A percentile compares a stretch with the other conserved stretches of the same genome.
These are phyloP conservation scores for Hemithea aestivaria DNA, from an alignment of 2,888 invertebrate genomes.

Conservation along the genomic window DNA sequence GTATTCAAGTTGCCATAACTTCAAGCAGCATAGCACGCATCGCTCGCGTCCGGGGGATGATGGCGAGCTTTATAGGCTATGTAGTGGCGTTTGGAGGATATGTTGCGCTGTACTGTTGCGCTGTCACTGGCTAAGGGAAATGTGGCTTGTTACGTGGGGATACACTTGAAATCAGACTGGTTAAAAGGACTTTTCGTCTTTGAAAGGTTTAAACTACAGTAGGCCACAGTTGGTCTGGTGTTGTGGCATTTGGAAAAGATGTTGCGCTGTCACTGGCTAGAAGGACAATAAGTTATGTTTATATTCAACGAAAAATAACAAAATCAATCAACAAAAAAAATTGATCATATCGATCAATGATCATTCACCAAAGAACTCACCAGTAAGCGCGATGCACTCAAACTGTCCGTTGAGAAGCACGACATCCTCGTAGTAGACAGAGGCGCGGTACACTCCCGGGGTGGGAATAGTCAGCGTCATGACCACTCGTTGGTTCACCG, in stretches of 20 bases:
- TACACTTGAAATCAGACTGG: too few relatives aligned
- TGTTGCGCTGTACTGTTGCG: constrained; percentile 91
- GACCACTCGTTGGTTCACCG: constrained; percentile 86
- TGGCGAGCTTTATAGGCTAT: constrained; percentile 90
- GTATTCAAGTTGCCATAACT: constrained; percentile 94
- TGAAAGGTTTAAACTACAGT: too few relatives aligned
- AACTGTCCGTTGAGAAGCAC: constrained; percentile 93
- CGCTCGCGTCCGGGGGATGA: constrained; percentile 82
- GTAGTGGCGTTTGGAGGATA: constrained; percentile 90
- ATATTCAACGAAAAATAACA: too few relatives aligned
- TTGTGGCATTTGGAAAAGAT: background rate
- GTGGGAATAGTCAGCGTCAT: constrained; percentile 87
- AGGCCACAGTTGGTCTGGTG: too few relatives aligned
- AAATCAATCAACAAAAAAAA: too few relatives aligned
- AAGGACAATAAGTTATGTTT: too few relatives aligned
- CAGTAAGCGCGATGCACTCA: constrained; percentile 93
- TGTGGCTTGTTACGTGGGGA: too few relatives aligned
- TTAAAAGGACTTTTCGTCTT: too few relatives aligned
- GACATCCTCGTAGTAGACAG: constrained; percentile 85
- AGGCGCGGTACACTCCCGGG: constrained; percentile 90
- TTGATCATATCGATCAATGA: too few relatives aligned
- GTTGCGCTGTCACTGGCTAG: too few relatives aligned
- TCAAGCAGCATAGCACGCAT: constrained; percentile 93
- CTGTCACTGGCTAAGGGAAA: constrained; percentile 76
- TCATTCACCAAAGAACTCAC: constrained; percentile 82